phyloP scores from a whole-genome alignment of 1,140 invertebrate species.

The Drosophila hydei region DNA sequence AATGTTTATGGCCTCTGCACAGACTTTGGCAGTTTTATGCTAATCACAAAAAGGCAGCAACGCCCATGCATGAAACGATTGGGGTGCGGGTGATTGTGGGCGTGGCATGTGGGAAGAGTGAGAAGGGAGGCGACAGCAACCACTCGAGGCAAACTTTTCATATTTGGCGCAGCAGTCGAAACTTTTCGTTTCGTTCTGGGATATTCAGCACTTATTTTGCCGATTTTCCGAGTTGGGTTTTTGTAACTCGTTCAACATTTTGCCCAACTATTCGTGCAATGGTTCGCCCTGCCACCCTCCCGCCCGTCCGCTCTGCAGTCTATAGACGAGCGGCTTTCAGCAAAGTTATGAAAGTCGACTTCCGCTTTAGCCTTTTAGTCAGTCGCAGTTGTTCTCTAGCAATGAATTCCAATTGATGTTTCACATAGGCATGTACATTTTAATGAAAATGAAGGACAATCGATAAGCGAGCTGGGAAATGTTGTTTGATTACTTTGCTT shows the following conservation, averaged over 20 bases:
- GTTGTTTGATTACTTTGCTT: background rate
- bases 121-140: constrained; percentile 13
- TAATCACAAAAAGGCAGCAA: constrained; percentile 74
- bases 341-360: constrained; percentile 44
- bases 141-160: constrained; percentile 71
- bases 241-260: constrained; percentile 74
- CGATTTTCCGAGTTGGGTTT: constrained; percentile 65
- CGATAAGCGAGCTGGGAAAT: background rate
- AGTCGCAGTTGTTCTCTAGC: constrained; percentile 27
- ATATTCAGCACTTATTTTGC: constrained; percentile 50
- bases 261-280: constrained; percentile 61
- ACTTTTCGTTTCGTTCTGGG: constrained; percentile 34
- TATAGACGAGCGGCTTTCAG: constrained; percentile 31
- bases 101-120: background rate
- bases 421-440: background rate
- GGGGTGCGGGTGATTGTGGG: background rate
- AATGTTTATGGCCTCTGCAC: constrained; percentile 61
- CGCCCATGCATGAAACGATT: constrained; percentile 12
- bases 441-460: background rate
- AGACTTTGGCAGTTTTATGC: constrained; percentile 79
- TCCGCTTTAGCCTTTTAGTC: constrained; percentile 36
- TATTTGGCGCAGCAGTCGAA: constrained; percentile 11
- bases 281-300: background rate
- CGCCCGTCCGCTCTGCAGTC: background rate
- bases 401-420: constrained; percentile 28